Evolutionary conservation across 2,797 vertebrate species (phyloP), one percentile per base, ranked within the genome.

Genomic region (Cyclura pinguis): DNA sequence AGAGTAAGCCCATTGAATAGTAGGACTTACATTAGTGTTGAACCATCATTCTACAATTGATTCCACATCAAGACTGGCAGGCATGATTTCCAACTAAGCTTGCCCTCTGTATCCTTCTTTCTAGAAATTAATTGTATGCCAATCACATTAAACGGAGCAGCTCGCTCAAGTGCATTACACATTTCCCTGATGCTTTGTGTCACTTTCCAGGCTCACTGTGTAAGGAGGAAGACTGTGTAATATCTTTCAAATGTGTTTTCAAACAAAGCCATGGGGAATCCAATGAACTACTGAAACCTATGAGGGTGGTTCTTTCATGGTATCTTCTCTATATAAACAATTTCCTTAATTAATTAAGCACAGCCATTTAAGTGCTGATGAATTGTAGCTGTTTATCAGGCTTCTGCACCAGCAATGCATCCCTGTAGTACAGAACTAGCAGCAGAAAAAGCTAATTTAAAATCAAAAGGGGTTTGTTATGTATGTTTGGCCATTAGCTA

Each of bases 341-440:
- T 87, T 87, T 87, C 84, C 90, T 87, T 87, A 91, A 83, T 92
- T 82, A 86, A 77, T 89, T 88, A 73, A 50, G 82, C 67, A 81
- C 87, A 72, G 59, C 72, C 80, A 83, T 69, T 92, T 86, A 86
- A 83, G 72, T 47, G 8, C 14, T 47, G 78, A 69, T 29, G 29
- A 67, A 92, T 69, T 29, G 13, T 42, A 47, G 35, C 78, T 86
- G 69, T 86, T 91, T 77, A 82, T 77, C 47, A 35, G 59, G 72
- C 16, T n/a, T 6, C 35, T 32, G 20, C 16, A n/a, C 50, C 86
- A 50, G 47, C 50, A 69, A 73, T 52, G 55, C 50, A 78, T 47
- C 80, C n/a, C 78, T 59, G 24, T 76, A 67, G 29, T 47, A 76
- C 18, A 69, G 47, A n/a, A 47, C 42, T 47, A n/a, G 50, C 16